These are phyloP conservation scores for Oceanodroma tethys DNA, from an alignment of 2,113 vertebrate species.

Conservation along the genomic window DNA sequence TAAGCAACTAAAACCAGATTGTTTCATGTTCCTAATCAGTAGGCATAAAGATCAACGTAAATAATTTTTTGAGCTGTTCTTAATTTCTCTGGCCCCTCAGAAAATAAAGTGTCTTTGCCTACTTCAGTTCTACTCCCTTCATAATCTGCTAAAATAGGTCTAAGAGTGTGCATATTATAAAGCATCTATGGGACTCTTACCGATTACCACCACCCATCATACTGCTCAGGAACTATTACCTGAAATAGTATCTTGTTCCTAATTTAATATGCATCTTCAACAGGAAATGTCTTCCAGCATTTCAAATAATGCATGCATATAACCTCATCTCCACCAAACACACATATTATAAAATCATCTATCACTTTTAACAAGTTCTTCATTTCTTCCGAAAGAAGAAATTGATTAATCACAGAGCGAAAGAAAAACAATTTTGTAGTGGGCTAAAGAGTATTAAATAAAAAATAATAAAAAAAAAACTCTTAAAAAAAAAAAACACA, in stretches of 20 bases:
- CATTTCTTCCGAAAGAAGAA: neutral
- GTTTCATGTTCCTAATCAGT: neutral
- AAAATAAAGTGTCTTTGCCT: neutral
- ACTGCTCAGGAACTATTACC: neutral
- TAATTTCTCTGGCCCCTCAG: neutral
- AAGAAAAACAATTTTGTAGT: neutral
- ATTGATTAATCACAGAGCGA: neutral
- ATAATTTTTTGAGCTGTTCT: neutral
- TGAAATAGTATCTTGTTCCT: neutral
- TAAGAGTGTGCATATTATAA: neutral
- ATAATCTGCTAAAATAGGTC: neutral
- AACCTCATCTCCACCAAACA: neutral
- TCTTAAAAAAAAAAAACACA: neutral
- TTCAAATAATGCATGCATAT: neutral
- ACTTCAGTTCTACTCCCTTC: neutral
- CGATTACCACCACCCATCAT: neutral
- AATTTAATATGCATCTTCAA: neutral
- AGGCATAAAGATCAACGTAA: neutral
- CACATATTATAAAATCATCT: neutral
- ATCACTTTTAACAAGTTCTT: neutral
- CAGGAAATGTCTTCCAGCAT: neutral
- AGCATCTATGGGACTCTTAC: neutral
- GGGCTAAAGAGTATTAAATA: neutral
- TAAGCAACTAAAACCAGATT: neutral
- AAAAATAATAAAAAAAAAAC: neutral